Conservation (phyloP, 2,888 invertebrate species). For the Dolichomitus sp. region DNA sequence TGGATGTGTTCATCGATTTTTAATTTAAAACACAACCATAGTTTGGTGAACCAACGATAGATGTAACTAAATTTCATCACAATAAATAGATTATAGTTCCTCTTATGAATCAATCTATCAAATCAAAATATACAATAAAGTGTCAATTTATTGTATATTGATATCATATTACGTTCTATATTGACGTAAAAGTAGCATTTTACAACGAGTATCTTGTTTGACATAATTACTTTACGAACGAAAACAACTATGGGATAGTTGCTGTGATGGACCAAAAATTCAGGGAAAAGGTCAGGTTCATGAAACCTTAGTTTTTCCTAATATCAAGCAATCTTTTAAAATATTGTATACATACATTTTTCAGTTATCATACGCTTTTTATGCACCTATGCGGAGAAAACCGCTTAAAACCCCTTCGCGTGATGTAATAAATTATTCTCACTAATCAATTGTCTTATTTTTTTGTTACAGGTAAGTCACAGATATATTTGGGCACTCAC, state of each 20-base stretch:
- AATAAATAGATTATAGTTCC: no score
- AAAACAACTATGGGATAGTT: background rate
- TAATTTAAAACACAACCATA: no score
- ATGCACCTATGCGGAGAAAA: background rate
- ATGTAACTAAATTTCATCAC: no score
- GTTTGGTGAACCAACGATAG: no score
- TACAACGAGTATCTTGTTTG: no score
- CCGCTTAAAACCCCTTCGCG: background rate
- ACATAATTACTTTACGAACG: no score
- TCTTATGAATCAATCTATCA: no score
- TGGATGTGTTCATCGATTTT: no score
- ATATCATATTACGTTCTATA: no score
- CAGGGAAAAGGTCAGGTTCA: background rate
- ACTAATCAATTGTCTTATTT: conserved; percentile 35
- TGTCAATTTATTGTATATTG: no score
- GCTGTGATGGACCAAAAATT: background rate
- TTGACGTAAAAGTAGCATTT: no score
- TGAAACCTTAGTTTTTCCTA: background rate
- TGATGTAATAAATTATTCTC: background rate
- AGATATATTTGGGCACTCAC: conserved; percentile 8
- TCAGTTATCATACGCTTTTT: background rate
- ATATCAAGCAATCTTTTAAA: background rate
- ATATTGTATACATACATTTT: background rate
- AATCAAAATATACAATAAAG: no score
- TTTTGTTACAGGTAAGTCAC: conserved; percentile 69